Conservation (phyloP, 2,797 vertebrate species). For the Scomberomorus guttatus region DNA sequence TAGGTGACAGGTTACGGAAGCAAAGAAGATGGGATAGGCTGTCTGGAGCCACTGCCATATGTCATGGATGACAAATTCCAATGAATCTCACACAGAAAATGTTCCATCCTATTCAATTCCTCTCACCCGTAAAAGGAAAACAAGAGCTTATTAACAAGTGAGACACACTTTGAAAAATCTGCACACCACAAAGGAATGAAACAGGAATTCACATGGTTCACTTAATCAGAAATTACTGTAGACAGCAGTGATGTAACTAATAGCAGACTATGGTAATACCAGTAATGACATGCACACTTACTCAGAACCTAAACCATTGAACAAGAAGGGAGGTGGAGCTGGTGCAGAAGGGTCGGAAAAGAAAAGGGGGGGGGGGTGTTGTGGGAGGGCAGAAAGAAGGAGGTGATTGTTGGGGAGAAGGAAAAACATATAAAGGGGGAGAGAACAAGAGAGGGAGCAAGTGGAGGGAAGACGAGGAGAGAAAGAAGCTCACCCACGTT, state of each 20-base stretch:
- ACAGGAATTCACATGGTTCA: slow-evolving; percentile 24
- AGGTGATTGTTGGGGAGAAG: slow-evolving; percentile 67
- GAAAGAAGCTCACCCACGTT: slow-evolving; percentile 19
- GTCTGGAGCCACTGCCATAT: slow-evolving; percentile 6
- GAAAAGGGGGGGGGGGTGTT: slow-evolving; percentile 25
- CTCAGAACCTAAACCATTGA: slow-evolving; percentile 46
- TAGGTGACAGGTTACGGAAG: slow-evolving; percentile 37
- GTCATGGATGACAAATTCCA: slow-evolving; percentile 23
- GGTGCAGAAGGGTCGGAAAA: slow-evolving; percentile 36
- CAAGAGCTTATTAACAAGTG: slow-evolving; percentile 51
- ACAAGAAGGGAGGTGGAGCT: slow-evolving; percentile 65
- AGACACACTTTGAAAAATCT: slow-evolving; percentile 46
- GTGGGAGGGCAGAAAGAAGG: slow-evolving; percentile 77
- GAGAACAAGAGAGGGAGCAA: slow-evolving; percentile 50
- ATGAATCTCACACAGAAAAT: slow-evolving; percentile 11
- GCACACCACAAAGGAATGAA: slow-evolving; percentile 8
- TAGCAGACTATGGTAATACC: slow-evolving; percentile 21
- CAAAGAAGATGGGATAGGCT: not conserved
- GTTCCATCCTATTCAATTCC: not conserved
- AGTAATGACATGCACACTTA: slow-evolving; percentile 35
- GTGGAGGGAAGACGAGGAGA: slow-evolving; percentile 37
- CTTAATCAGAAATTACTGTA: not conserved
- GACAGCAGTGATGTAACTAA: slow-evolving; percentile 37
- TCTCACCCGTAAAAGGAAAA: slow-evolving; percentile 56
- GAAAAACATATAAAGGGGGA: slow-evolving; percentile 62